These are phyloP conservation scores for Molossus alvarezi DNA, from an alignment of 2,797 vertebrate genomes.

Conservation along the genomic window DNA sequence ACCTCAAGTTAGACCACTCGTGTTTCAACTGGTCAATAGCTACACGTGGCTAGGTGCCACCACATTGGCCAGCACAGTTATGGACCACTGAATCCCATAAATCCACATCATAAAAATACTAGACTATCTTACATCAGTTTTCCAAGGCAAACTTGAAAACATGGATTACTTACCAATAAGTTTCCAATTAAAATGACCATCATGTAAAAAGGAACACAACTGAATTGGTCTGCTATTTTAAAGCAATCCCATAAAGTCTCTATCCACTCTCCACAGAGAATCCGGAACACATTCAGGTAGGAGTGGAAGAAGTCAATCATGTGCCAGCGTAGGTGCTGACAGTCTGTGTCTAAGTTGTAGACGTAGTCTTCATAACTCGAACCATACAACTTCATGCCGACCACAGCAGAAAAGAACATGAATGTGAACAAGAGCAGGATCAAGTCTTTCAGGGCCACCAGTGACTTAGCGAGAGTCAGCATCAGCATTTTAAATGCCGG, in stretches of 20 bases:
- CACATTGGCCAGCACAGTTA: neutral
- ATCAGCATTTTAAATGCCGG: constrained; percentile 94
- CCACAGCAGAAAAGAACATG: constrained; percentile 95
- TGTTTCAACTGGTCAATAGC: neutral
- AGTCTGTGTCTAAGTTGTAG: constrained; percentile 88
- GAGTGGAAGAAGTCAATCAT: constrained; percentile 96
- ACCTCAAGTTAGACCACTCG: neutral
- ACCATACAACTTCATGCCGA: constrained; percentile 94
- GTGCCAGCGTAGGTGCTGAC: constrained; percentile 92
- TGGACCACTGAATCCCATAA: neutral
- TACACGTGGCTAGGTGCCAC: neutral
- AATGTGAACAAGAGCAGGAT: constrained; percentile 93
- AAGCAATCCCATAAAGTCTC: constrained; percentile 97
- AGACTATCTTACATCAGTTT: neutral
- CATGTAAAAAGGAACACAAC: constrained; percentile 94
- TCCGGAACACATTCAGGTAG: constrained; percentile 94
- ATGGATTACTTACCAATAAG: constrained; percentile 89
- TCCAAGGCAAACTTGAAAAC: constrained; percentile 5
- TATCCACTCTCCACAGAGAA: constrained; percentile 97
- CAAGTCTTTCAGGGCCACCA: constrained; percentile 93
- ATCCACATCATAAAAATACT: neutral
- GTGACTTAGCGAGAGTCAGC: constrained; percentile 93
- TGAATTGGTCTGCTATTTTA: constrained; percentile 89
- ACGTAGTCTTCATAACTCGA: constrained; percentile 89
- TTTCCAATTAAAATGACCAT: constrained; percentile 96